Base-by-base conservation (phyloP, 2,888 invertebrate genomes). In the Oscheius sp. region DNA sequence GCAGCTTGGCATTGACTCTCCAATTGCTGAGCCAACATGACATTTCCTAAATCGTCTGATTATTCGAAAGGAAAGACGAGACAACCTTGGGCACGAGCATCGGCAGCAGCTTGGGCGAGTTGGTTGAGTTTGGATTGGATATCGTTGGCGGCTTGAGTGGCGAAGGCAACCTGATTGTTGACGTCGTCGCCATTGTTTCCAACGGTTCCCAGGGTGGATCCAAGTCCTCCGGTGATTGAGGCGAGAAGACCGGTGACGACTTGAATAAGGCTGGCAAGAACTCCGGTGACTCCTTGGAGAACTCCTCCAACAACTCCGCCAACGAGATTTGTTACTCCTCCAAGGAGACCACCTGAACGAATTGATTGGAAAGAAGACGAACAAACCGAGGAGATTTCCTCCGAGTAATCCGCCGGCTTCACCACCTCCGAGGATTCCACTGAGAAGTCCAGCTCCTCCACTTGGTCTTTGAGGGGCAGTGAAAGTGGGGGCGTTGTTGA, bases 221-320 rank as follows among this genome's bases (percentile, higher is more conserved):
- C 34, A 20, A 55, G 34, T 2, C 34, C 33, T n/a, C 37, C 55
- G 3, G 46, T 50, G 61, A 72, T 23, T 66, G 69, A 63, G 61
- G 69, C 55, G 63, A 17, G 37, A 61, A 72, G 57, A 65, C 69
- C 50, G 52, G 64, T 15, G 46, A 63, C 6, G 34, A 25, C 25
- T 61, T 64, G 29, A 57, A 34, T 34, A 17, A 39, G 29, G 53
- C 69, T 66, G 58, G 72, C 63, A 48, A 68, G 17, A 55, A 50
- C 58, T 50, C 64, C 67, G 63, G 63, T 70, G 33, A 58, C 34
- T 69, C 63, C 68, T 33, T 55, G 33, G 34, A 55, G 8, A 33
- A 55, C 34, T 1, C 55, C 55, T 12, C 33, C 34, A 4, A 55
- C 34, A 17, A 55, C 23, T 34, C 34, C 34, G 1, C 55, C 55